Conservation (phyloP, 2,113 vertebrate species). For the Cyrtonyx montezumae region DNA sequence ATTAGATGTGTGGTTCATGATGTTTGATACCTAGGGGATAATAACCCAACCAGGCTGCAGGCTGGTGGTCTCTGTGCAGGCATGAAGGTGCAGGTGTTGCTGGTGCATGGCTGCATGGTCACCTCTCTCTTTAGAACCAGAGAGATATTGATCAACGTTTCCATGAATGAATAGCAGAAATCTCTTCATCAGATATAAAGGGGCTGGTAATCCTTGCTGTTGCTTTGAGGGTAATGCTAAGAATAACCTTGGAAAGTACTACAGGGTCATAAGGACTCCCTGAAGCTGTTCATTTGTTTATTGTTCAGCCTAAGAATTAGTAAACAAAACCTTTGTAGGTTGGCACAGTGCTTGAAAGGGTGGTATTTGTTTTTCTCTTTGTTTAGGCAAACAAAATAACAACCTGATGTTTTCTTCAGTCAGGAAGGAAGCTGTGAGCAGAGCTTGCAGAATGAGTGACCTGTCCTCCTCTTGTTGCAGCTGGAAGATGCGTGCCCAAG, state of each 20-base stretch:
- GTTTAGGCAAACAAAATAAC: background rate
- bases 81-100: background rate
- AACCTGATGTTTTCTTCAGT: background rate
- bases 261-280: background rate
- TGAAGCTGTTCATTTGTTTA: background rate
- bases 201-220: background rate
- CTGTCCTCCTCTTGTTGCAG: accelerated
- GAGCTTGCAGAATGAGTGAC: background rate
- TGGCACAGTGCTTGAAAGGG: background rate
- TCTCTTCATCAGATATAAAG: background rate
- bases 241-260: background rate
- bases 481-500: background rate
- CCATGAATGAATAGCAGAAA: background rate
- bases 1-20: background rate
- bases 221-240: background rate
- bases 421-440: background rate
- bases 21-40: background rate
- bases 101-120: accelerated
- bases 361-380: constrained; percentile 24
- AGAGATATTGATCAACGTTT: background rate
- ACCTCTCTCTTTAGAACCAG: accelerated
- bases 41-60: background rate
- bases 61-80: background rate
- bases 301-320: constrained; percentile 25
- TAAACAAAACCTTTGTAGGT: constrained; percentile 26